Evolutionary conservation across 2,888 invertebrate genomes (phyloP).

Genomic region (Psylliodes chrysocephalus): DNA sequence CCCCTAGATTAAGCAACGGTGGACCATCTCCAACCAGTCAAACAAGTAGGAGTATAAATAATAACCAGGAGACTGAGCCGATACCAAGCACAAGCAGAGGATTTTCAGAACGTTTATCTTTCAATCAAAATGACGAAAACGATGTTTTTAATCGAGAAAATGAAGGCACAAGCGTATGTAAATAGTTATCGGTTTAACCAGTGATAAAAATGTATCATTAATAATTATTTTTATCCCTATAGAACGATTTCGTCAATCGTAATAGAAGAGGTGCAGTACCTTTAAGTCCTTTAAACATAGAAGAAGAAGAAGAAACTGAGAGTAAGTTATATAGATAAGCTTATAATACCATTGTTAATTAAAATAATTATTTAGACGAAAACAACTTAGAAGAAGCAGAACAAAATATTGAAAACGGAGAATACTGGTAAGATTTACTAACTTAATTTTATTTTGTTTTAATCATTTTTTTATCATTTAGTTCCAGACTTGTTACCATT

Average conservation of each 20-base stretch:
- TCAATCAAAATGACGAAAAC: no score
- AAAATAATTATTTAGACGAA: background rate
- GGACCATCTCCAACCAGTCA: no score
- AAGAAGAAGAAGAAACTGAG: background rate
- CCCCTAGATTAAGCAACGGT: no score
- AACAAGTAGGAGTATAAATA: no score
- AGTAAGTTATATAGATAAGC: background rate
- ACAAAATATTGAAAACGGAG: constrained; percentile 1
- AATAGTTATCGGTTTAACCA: no score
- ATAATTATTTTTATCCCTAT: no score
- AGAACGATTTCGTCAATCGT: background rate
- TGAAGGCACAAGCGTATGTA: no score
- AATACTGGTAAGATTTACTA: constrained; percentile 5
- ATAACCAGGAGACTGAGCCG: no score
- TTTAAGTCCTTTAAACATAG: background rate
- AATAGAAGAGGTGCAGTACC: background rate
- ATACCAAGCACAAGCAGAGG: constrained; percentile 11
- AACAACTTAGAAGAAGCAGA: constrained; percentile 14
- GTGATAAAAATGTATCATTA: no score
- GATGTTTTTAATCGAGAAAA: no score
- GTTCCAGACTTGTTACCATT: background rate
- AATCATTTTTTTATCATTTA: background rate
- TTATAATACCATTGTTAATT: no score
- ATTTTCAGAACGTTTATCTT: background rate
- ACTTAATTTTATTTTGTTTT: no score